These are phyloP conservation scores for Latrodectus hesperus DNA, from an alignment of 2,888 invertebrate species.

Conservation along the genomic window DNA sequence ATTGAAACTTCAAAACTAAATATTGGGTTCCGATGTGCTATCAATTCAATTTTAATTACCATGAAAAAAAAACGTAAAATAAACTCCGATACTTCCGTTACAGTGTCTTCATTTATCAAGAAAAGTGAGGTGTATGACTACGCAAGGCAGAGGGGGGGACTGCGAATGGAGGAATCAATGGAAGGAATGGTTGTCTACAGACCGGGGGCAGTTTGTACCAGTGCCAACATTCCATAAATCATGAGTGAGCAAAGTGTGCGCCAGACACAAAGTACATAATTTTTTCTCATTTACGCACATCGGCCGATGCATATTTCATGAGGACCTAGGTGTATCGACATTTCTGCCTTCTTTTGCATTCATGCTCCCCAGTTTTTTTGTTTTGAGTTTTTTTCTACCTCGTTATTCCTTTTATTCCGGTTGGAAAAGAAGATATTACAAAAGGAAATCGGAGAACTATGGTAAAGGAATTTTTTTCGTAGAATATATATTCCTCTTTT, in stretches of 20 bases:
- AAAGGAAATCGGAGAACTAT: not conserved
- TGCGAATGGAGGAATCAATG: no score
- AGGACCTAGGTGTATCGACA: slow-evolving; percentile 44
- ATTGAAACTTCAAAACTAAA: no score
- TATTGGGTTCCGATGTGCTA: no score
- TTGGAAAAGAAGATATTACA: not conserved
- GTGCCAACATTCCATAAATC: slow-evolving; percentile 49
- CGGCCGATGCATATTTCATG: slow-evolving; percentile 52
- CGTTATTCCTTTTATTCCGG: not conserved
- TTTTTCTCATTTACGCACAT: slow-evolving; percentile 50
- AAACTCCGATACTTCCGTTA: no score
- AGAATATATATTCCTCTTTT: no score
- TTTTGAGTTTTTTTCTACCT: not conserved
- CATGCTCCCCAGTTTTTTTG: not conserved
- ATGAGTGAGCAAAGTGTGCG: slow-evolving; percentile 4
- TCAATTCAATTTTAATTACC: no score
- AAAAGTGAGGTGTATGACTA: no score
- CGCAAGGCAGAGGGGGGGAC: no score
- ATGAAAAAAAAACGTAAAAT: no score
- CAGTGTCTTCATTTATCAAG: no score
- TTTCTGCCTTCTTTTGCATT: not conserved
- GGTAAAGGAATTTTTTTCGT: no score
- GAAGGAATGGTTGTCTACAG: no score
- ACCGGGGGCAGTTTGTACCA: slow-evolving; percentile 9
- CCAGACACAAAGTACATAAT: slow-evolving; percentile 47